These are phyloP conservation scores for Vespertilio murinus DNA, from an alignment of 2,797 vertebrate species.

Conservation along the genomic window DNA sequence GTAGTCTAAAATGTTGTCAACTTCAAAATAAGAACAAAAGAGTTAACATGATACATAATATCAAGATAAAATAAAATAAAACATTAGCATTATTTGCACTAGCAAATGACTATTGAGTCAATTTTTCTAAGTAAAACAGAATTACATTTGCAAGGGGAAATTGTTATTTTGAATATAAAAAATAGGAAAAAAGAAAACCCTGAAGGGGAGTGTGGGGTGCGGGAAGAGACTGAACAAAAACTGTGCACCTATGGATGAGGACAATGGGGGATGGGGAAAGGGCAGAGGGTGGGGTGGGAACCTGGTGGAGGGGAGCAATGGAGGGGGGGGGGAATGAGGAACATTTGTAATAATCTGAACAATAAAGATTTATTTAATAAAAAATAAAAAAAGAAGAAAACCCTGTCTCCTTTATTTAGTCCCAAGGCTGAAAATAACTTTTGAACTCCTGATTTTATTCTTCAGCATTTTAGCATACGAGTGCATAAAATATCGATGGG, in stretches of 20 bases:
- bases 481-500: not conserved
- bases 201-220: too few relatives aligned
- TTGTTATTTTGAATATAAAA: conserved; percentile 41
- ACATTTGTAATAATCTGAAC: too few relatives aligned
- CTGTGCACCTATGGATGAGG: too few relatives aligned
- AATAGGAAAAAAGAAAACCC: not conserved
- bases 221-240: too few relatives aligned
- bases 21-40: conserved; percentile 42
- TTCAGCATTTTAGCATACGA: not conserved
- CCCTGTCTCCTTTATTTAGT: not conserved
- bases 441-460: conserved; percentile 16
- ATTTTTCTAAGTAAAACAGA: conserved; percentile 43
- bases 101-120: not conserved
- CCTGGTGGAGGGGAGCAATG: too few relatives aligned
- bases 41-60: conserved; percentile 14
- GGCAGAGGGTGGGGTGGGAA: too few relatives aligned
- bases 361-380: too few relatives aligned
- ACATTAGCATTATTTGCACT: conserved; percentile 15
- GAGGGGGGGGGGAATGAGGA: too few relatives aligned
- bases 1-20: conserved; percentile 6
- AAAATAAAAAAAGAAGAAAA: not conserved
- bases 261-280: too few relatives aligned
- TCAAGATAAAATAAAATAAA: conserved; percentile 20
- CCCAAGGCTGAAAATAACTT: not conserved
- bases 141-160: conserved; percentile 21